A percentile compares a stretch with the other conserved stretches of the same genome.
These are phyloP conservation scores for Mythimna ferrago DNA, from an alignment of 2,888 invertebrate species.

Conservation along the genomic window DNA sequence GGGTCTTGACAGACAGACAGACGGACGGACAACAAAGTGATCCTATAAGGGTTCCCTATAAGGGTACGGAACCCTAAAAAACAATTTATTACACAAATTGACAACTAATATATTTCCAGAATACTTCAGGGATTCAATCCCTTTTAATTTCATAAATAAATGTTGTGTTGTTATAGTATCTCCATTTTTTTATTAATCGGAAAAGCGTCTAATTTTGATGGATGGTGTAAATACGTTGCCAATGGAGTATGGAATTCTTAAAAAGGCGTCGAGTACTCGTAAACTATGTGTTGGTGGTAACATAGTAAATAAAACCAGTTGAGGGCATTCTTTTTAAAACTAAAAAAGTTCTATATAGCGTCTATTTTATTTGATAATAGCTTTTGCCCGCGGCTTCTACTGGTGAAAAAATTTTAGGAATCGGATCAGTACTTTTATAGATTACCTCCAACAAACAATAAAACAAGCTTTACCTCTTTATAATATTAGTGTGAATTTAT, in stretches of 20 bases:
- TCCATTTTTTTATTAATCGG: conserved; percentile 1
- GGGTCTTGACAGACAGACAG: too few species aligned
- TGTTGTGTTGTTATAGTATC: neutral
- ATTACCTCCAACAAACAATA: too few species aligned
- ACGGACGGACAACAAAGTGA: too few species aligned
- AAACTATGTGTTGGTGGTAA: neutral
- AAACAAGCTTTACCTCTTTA: too few species aligned
- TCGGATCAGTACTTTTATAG: too few species aligned
- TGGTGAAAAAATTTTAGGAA: too few species aligned
- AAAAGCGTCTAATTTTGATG: neutral
- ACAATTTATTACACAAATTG: conserved; percentile 34
- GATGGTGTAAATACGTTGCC: neutral
- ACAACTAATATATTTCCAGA: neutral
- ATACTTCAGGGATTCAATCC: neutral
- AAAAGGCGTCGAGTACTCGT: neutral
- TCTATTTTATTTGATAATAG: too few species aligned
- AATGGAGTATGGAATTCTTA: too few species aligned
- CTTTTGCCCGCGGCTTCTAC: too few species aligned
- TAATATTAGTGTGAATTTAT: too few species aligned
- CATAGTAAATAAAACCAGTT: neutral
- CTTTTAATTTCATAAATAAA: conserved; percentile 2
- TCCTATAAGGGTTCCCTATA: too few species aligned
- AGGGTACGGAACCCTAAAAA: conserved; percentile 3
- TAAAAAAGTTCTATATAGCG: too few species aligned
- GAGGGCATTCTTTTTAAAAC: neutral